Percentiles rank a stretch among this genome's conserved stretches.
Conservation (phyloP, 2,113 vertebrate genomes). For the Megaceryle torquata region DNA sequence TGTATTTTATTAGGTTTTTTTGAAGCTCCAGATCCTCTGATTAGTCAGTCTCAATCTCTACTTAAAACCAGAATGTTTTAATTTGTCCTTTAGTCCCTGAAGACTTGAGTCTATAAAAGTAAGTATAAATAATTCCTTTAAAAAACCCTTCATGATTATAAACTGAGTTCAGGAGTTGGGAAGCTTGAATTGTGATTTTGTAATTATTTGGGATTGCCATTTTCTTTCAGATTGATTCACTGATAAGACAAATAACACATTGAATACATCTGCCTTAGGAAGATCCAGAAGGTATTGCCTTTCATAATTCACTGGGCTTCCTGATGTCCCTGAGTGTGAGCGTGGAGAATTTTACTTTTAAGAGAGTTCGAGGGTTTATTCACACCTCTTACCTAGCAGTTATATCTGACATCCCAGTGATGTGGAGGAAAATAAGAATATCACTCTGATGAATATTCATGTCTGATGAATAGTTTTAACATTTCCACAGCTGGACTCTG, state of each 20-base stretch:
- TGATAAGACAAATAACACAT: neutral
- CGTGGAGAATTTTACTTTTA: neutral
- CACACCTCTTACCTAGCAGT: slow-evolving; percentile 17
- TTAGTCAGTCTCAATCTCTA: neutral
- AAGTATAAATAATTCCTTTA: neutral
- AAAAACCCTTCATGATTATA: neutral
- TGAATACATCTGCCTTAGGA: neutral
- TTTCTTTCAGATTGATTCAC: neutral
- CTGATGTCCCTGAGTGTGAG: neutral
- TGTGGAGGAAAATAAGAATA: slow-evolving; percentile 57
- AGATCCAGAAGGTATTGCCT: neutral
- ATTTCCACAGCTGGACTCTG: slow-evolving; percentile 67
- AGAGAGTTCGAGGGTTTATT: slow-evolving; percentile 34
- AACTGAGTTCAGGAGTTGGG: neutral
- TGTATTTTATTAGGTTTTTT: neutral
- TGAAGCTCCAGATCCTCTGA: neutral
- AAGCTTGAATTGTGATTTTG: neutral
- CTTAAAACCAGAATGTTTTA: slow-evolving; percentile 11
- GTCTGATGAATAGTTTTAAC: slow-evolving; percentile 65
- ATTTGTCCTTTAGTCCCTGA: slow-evolving; percentile 1
- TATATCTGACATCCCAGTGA: neutral
- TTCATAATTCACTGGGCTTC: neutral
- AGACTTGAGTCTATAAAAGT: neutral
- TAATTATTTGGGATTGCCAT: neutral
- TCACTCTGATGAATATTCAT: slow-evolving; percentile 70